Evolutionary conservation across 2,113 vertebrate species (phyloP).

Genomic region (Heteronetta atricapilla): DNA sequence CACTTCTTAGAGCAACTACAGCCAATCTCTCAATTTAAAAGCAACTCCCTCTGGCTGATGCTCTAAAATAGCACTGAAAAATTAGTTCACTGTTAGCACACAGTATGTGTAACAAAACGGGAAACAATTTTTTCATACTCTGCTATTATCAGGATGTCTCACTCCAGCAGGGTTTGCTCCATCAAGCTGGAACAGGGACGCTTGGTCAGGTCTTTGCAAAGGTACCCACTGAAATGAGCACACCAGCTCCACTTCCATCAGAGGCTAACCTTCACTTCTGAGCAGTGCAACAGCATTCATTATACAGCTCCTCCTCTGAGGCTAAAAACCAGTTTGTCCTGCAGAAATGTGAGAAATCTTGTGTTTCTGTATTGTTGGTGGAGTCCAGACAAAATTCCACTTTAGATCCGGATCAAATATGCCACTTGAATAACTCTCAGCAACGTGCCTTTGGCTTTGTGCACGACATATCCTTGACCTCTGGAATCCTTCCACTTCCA

Average conservation of each 20-base stretch:
- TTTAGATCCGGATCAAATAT: background rate
- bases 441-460: background rate
- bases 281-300: background rate
- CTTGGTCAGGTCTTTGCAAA: background rate
- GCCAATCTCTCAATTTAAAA: background rate
- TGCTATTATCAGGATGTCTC: background rate
- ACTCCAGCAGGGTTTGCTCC: background rate
- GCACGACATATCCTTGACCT: background rate
- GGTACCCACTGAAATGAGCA: accelerated
- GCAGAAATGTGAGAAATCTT: background rate
- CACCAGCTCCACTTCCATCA: background rate
- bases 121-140: background rate
- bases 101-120: background rate
- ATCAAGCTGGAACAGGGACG: background rate
- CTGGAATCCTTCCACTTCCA: background rate
- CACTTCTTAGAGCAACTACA: background rate
- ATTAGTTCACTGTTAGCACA: background rate
- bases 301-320: background rate
- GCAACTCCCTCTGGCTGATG: background rate
- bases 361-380: background rate
- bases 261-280: background rate
- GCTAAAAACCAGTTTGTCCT: background rate
- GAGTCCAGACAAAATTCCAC: background rate
- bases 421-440: background rate
- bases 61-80: background rate